These are phyloP conservation scores for Eublepharis macularius DNA, from an alignment of 2,113 vertebrate genomes.

Conservation along the genomic window DNA sequence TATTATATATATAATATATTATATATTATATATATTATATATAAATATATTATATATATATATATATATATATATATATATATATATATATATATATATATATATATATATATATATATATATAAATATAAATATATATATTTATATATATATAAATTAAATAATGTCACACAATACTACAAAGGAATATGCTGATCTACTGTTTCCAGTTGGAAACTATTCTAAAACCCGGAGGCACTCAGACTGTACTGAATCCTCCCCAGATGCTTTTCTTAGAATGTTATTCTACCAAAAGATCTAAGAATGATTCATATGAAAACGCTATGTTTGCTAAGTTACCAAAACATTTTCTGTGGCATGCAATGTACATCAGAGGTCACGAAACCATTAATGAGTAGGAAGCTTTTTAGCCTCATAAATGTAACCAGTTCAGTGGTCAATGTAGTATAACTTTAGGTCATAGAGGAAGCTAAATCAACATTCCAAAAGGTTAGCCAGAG, in stretches of 20 bases:
- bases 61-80: too few relatives aligned
- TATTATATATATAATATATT: too few relatives aligned
- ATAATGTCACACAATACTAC: not conserved
- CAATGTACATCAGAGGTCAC: constrained; percentile 21
- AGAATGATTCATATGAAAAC: not conserved
- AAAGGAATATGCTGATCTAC: not conserved
- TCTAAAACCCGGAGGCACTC: not conserved
- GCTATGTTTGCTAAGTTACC: not conserved
- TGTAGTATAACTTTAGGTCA: constrained; percentile 1
- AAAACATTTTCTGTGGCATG: not conserved
- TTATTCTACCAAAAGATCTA: not conserved
- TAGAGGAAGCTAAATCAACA: constrained; percentile 23
- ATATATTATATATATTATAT: too few relatives aligned
- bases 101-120: too few relatives aligned
- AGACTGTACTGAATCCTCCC: not conserved
- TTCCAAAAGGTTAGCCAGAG: not conserved
- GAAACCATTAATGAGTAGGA: constrained; percentile 27
- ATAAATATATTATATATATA: too few relatives aligned
- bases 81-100: too few relatives aligned
- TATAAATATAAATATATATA: too few relatives aligned
- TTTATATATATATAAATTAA: not conserved
- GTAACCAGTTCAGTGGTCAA: constrained; percentile 12
- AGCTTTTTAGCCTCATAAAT: constrained; percentile 30
- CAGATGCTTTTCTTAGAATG: not conserved
- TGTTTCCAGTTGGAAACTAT: not conserved